These are phyloP conservation scores for Nebria salina DNA, from an alignment of 2,888 invertebrate species.

Conservation along the genomic window DNA sequence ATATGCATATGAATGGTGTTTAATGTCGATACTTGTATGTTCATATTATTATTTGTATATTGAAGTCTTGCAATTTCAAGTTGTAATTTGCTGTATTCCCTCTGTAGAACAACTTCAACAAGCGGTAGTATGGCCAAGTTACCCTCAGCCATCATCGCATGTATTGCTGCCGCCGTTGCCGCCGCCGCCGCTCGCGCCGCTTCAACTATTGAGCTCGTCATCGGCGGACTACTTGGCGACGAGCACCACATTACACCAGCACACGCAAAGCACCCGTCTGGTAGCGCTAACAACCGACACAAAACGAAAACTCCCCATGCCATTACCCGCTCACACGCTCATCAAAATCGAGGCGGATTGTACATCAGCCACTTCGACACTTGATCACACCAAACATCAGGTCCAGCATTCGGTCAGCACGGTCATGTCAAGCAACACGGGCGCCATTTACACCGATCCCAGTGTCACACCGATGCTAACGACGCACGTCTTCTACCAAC, in stretches of 20 bases:
- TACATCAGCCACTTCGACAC: constrained; percentile 50
- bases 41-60: too few relatives aligned
- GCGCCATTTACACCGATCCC: constrained; percentile 63
- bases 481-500: constrained; percentile 68
- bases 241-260: constrained; percentile 71
- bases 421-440: constrained; percentile 56
- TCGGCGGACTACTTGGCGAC: constrained; percentile 69
- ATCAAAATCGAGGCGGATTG: constrained; percentile 79
- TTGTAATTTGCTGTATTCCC: neutral
- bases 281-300: constrained; percentile 67
- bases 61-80: neutral
- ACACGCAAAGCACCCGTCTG: constrained; percentile 74
- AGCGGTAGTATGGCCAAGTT: constrained; percentile 79
- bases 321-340: constrained; percentile 64
- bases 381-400: constrained; percentile 61
- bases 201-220: constrained; percentile 68
- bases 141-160: constrained; percentile 64
- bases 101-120: constrained; percentile 74
- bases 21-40: too few relatives aligned
- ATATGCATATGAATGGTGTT: too few relatives aligned
- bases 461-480: constrained; percentile 66
- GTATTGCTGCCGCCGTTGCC: constrained; percentile 63
- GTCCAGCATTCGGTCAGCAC: constrained; percentile 59
- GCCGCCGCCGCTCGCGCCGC: constrained; percentile 72
- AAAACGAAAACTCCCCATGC: constrained; percentile 57